Conservation (phyloP, 2,888 invertebrate species). For the Eupithecia centaureata region DNA sequence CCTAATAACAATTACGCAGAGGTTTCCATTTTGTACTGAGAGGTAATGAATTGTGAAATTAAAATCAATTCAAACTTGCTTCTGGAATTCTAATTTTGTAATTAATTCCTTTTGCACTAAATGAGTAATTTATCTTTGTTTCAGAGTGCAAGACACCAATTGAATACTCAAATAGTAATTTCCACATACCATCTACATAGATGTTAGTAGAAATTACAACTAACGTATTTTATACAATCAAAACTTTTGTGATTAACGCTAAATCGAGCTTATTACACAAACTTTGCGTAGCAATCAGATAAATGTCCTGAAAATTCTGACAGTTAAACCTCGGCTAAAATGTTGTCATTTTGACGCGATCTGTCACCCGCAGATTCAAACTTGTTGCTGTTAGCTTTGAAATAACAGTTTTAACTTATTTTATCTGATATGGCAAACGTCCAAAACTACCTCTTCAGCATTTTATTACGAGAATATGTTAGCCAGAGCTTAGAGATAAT, state of each 20-base stretch:
- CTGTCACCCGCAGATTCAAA: background rate
- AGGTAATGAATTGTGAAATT: constrained; percentile 27
- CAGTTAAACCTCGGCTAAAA: background rate
- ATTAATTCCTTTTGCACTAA: constrained; percentile 4
- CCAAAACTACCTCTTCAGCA: background rate
- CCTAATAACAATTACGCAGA: background rate
- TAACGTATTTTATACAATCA: too few relatives aligned
- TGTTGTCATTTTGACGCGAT: background rate
- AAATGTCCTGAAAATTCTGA: background rate
- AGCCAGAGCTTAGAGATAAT: background rate
- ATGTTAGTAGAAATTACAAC: too few relatives aligned
- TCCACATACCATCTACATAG: too few relatives aligned
- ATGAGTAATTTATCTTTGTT: background rate
- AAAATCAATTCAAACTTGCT: constrained; percentile 11
- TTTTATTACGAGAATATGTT: background rate
- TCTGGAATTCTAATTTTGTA: constrained; percentile 15
- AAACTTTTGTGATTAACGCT: background rate
- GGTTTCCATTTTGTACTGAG: constrained; percentile 13
- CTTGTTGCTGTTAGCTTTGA: constrained; percentile 8
- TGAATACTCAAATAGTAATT: too few relatives aligned
- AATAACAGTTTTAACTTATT: background rate
- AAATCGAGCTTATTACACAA: background rate
- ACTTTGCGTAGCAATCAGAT: background rate
- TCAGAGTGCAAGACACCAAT: background rate
- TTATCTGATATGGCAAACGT: constrained; percentile 1